A percentile compares a stretch with the other conserved stretches of the same genome.
phyloP scores from a whole-genome alignment of 2,888 invertebrate genomes.

The Drosophila koepferae region DNA sequence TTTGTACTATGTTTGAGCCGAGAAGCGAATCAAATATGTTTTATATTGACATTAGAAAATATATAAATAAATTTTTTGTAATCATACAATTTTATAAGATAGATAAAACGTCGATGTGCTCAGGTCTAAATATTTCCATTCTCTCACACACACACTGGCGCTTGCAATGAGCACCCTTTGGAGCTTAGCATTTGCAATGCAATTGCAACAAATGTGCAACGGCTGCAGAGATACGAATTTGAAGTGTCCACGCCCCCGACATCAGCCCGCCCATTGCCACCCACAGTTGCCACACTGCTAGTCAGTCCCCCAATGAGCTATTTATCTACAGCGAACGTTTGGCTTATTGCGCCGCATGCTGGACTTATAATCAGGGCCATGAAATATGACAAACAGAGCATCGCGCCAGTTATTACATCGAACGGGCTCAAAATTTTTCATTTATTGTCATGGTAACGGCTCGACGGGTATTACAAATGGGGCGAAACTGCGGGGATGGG shows the following conservation, averaged over 20 bases:
- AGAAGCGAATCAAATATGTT: too few species aligned
- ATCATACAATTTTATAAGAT: conserved; percentile 28
- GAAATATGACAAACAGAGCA: conserved; percentile 74
- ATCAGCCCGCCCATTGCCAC: background rate
- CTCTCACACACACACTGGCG: background rate
- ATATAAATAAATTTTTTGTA: background rate
- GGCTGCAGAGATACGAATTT: conserved; percentile 57
- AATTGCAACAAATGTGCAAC: conserved; percentile 52
- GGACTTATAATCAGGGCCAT: conserved; percentile 55
- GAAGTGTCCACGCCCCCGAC: conserved; percentile 3
- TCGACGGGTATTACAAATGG: conserved; percentile 10
- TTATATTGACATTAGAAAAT: background rate
- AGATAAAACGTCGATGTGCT: conserved; percentile 22
- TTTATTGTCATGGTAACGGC: conserved; percentile 66
- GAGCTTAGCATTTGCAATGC: conserved; percentile 48
- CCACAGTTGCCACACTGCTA: conserved; percentile 10
- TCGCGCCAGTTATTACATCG: conserved; percentile 72
- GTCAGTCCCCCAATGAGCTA: conserved; percentile 29
- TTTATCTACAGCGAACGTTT: conserved; percentile 49
- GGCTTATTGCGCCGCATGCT: conserved; percentile 46
- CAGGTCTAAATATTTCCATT: conserved; percentile 5
- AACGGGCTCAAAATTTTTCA: conserved; percentile 75
- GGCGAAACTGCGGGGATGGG: background rate
- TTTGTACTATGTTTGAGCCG: too few species aligned
- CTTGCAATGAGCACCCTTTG: conserved; percentile 28